Base-by-base conservation (phyloP, 2,888 invertebrate species). In the Eristalis intricaria region DNA sequence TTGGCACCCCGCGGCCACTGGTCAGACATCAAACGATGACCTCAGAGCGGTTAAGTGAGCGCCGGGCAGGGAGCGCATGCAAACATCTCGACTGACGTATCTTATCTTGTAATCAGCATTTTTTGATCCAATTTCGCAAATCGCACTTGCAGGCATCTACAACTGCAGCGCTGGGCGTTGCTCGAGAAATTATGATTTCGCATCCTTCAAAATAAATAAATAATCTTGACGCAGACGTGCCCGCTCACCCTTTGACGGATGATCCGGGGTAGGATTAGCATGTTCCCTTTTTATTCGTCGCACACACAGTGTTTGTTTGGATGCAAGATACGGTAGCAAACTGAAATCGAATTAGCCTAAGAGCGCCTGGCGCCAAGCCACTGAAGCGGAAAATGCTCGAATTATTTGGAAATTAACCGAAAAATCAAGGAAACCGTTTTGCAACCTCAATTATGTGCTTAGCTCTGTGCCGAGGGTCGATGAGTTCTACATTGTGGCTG, bases 391-490 rank as follows among this genome's bases (percentile, higher is more conserved):
- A 50, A 84, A 80, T 61, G 23, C 15, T 60, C 7, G 32, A 56
- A 60, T 43, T 70, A 19, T 50, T 50, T 50, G n/a, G 7, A 50
- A 50, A 50, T 19, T 50, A 8, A 50, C 50, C 50, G n/a, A 19
- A 50, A 19, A 50, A 19, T 50, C 50, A 19, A 19, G 50, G 19
- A 38, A 50, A 50, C 50, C 50, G 22, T 69, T 38, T 32, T 32
- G 32, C 56, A 26, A 74, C 84, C 80, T 84, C 84, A 84, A 84
- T 84, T 84, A 84, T 80, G 26, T 23, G 65, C 65, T 84, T 66
- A 80, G 68, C 13, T 2, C 60, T 23, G 60, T 8, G 50, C 50
- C 8, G 8, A 19, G 19, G 23, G 26, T 60, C 26, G 13, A 26
- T 26, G 60, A 3, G 23, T 26, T 23, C 26, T 7, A 1, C 0